phyloP scores from a whole-genome alignment of 2,797 vertebrate genomes.

The Argya squamiceps region DNA sequence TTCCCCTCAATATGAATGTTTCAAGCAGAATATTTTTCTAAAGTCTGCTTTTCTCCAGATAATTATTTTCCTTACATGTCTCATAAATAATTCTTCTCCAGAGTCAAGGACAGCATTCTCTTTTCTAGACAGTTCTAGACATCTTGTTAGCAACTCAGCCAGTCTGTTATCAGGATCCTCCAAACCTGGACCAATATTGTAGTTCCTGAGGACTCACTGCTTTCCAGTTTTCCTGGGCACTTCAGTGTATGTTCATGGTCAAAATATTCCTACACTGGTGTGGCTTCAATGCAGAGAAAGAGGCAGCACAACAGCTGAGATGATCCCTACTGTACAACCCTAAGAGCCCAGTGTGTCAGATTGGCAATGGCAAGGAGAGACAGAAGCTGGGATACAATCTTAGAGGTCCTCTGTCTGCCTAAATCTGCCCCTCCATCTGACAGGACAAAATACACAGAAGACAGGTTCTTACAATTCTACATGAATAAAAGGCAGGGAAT shows the following conservation, averaged over 20 bases:
- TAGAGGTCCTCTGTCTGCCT: neutral
- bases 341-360: neutral
- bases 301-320: neutral
- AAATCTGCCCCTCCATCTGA: neutral
- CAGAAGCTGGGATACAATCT: neutral
- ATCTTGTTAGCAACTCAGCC: neutral
- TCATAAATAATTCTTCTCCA: neutral
- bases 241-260: neutral
- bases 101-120: neutral
- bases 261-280: neutral
- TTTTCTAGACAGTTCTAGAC: neutral
- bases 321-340: neutral
- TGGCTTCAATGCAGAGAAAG: neutral
- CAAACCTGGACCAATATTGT: neutral
- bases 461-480: neutral
- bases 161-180: neutral
- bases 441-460: neutral
- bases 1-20: neutral
- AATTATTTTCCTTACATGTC: neutral
- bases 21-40: neutral
- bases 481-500: neutral
- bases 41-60: neutral
- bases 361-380: neutral
- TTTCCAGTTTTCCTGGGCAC: neutral
- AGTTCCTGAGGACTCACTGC: neutral